Evolutionary conservation across 2,888 invertebrate genomes (phyloP).

Genomic region (Aleiodes leptofemur): DNA sequence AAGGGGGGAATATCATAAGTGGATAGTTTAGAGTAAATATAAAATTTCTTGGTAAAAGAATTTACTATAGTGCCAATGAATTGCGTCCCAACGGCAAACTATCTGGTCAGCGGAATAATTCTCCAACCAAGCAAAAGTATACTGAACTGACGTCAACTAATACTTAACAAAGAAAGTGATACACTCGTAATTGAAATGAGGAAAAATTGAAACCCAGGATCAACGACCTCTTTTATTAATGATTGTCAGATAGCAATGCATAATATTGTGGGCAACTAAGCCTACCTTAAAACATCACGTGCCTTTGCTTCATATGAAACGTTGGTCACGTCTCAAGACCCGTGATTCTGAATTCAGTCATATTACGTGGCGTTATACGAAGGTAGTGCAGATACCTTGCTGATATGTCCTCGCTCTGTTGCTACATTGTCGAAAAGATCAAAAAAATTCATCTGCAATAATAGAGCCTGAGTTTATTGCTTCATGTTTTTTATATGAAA

Average conservation of each 20-base stretch:
- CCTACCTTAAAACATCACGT: constrained; percentile 9
- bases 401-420: too few species aligned
- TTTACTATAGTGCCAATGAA: constrained; percentile 1
- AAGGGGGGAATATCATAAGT: too few species aligned
- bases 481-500: too few species aligned
- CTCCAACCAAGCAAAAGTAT: neutral
- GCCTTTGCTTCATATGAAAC: constrained; percentile 40
- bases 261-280: neutral
- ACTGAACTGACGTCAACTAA: constrained; percentile 28
- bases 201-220: neutral
- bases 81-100: constrained; percentile 21
- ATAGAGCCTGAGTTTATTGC: too few species aligned
- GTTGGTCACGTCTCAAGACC: constrained; percentile 54
- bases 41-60: neutral
- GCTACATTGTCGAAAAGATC: too few species aligned
- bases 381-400: neutral
- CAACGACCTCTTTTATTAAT: constrained; percentile 4
- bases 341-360: constrained; percentile 63
- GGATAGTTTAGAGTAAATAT: too few species aligned
- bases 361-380: constrained; percentile 10
- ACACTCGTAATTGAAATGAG: constrained; percentile 1
- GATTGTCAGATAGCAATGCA: constrained; percentile 14
- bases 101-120: constrained; percentile 21
- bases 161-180: constrained; percentile 15
- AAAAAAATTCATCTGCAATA: too few species aligned